Evolutionary conservation across 2,888 invertebrate genomes (phyloP), one percentile per base, ranked within the genome.

Genomic region (Lasioglossum oenotherae): DNA sequence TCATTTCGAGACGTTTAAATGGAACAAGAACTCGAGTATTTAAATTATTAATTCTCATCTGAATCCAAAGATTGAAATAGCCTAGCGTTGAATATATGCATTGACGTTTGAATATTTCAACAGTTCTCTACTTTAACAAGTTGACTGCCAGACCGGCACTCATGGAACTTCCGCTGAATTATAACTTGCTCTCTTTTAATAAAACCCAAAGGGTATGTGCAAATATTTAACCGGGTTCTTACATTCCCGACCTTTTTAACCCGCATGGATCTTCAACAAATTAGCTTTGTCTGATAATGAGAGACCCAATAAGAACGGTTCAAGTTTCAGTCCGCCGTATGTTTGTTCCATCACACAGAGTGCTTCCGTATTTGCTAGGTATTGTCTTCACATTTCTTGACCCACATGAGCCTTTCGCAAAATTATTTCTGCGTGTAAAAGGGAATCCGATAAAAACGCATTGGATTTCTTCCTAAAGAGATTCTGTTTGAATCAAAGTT

Each of bases 11-110:
- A n/a, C 14, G 16, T 12, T 64, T 16, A 64, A 64, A 64, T 31
- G 64, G 64, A 64, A 64, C 31, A 64, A 8, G 64, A 64, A 31
- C 64, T 64, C 64, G 64, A 31, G 64, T 31, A 64, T 64, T 64
- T 64, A 64, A 64, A 64, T 64, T 14, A 64, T 64, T 64, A 64
- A 64, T 64, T 64, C 64, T 16, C 64, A 64, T 64, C 12, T 64
- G 64, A 64, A 64, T 64, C 64, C 31, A 31, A 64, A 64, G 64
- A 64, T 64, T 64, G 64, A 64, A 64, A 64, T 64, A 64, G 64
- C 27, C 64, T n/a, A 5, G 16, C 31, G 31, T 64, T 64, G 64
- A 64, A 64, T 64, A 64, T 64, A 64, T 64, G 64, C 31, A 64
- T 64, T 64, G 64, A 16, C 64, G 38, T 60, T 64, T 44, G 41